Evolutionary conservation across 2,113 vertebrate species (phyloP).

Genomic region (Sapajus apella): DNA sequence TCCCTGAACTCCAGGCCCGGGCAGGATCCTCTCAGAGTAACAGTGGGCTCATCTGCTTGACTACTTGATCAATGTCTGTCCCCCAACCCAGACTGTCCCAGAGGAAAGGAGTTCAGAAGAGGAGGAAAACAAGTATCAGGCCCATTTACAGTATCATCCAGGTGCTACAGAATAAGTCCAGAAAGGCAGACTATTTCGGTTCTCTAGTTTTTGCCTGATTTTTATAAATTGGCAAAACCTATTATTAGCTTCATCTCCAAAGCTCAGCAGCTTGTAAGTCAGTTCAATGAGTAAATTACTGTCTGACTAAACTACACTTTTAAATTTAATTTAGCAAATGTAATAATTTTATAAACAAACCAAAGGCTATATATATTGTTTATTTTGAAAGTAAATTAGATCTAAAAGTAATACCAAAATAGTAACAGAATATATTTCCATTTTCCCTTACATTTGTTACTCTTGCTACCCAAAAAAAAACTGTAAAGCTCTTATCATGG

Average conservation of each 20-base stretch:
- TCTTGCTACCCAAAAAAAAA: neutral
- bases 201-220: neutral
- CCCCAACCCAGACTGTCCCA: neutral
- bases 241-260: conserved; percentile 38
- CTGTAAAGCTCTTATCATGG: neutral
- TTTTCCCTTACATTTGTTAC: conserved; percentile 18
- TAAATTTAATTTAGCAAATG: conserved; percentile 54
- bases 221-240: conserved; percentile 46
- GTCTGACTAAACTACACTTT: conserved; percentile 26
- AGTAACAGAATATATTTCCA: conserved; percentile 31
- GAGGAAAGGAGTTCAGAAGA: neutral
- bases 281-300: conserved; percentile 34
- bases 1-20: neutral
- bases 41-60: neutral
- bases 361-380: neutral
- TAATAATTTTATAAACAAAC: conserved; percentile 49
- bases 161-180: neutral
- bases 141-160: accelerated
- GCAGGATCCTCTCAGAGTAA: neutral
- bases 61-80: neutral
- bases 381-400: conserved; percentile 36
- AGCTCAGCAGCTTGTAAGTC: neutral
- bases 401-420: conserved; percentile 56
- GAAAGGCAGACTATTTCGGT: neutral
- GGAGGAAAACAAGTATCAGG: neutral